Evolutionary conservation across 1,140 invertebrate genomes (phyloP).

Genomic region (Coboldia fuscipes): DNA sequence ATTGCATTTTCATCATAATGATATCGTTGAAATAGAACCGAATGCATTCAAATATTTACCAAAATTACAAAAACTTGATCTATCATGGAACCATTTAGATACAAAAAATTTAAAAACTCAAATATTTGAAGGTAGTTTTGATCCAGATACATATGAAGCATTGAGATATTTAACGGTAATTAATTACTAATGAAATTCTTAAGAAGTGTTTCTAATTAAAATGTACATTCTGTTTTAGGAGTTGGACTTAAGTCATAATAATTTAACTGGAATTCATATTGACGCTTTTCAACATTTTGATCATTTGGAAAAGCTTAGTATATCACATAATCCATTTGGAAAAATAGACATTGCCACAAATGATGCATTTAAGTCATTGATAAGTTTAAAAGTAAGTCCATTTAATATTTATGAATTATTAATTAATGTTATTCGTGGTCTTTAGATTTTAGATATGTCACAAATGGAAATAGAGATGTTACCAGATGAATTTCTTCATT

Average conservation of each 20-base stretch:
- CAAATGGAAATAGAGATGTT: conserved; percentile 34
- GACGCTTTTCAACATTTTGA: conserved; percentile 49
- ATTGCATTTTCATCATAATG: conserved; percentile 25
- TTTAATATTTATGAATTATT: conserved; percentile 2
- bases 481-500: conserved; percentile 38
- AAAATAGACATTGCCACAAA: conserved; percentile 33
- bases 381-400: conserved; percentile 1
- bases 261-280: conserved; percentile 36
- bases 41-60: conserved; percentile 36
- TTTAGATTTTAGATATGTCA: conserved; percentile 39
- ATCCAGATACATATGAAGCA: conserved; percentile 31
- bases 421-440: neutral
- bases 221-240: too few species aligned
- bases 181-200: too few species aligned
- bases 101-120: conserved; percentile 29
- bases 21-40: conserved; percentile 32
- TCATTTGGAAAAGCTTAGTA: conserved; percentile 34
- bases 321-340: conserved; percentile 42
- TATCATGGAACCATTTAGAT: conserved; percentile 43
- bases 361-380: conserved; percentile 35
- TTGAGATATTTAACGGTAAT: conserved; percentile 26
- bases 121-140: conserved; percentile 40
- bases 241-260: conserved; percentile 40
- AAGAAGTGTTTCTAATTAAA: too few species aligned
- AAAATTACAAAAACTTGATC: conserved; percentile 34